Evolutionary conservation across 2,888 invertebrate genomes (phyloP).

Genomic region (Cantharis flavilabris): DNA sequence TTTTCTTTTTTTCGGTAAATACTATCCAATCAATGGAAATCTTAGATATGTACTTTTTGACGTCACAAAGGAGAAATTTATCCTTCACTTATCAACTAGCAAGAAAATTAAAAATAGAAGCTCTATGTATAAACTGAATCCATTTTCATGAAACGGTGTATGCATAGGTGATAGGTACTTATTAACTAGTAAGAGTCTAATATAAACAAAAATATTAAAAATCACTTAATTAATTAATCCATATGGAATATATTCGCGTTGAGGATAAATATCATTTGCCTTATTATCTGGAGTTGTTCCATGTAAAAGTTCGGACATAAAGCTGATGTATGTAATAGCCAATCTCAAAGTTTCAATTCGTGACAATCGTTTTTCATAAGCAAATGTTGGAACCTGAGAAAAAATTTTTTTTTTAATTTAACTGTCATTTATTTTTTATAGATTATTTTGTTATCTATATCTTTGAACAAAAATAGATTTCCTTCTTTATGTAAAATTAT

Average conservation of each 20-base stretch:
- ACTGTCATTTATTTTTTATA: too few species aligned
- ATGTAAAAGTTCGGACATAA: conserved; percentile 89
- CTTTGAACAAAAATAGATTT: too few species aligned
- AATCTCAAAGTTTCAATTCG: conserved; percentile 92
- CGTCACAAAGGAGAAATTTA: too few species aligned
- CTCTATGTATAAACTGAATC: neutral
- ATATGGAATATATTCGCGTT: conserved; percentile 57
- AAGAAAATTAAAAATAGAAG: neutral
- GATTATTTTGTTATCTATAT: too few species aligned
- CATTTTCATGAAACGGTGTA: neutral
- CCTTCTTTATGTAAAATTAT: too few species aligned
- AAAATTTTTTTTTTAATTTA: too few species aligned
- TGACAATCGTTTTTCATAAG: conserved; percentile 93
- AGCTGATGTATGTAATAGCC: conserved; percentile 95
- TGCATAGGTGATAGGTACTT: too few species aligned
- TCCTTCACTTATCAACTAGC: too few species aligned
- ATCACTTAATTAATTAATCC: conserved; percentile 49
- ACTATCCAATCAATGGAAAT: too few species aligned
- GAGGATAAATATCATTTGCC: conserved; percentile 49
- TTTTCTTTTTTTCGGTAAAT: too few species aligned
- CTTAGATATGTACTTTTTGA: too few species aligned
- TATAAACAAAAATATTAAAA: neutral
- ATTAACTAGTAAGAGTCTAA: too few species aligned
- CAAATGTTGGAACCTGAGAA: conserved; percentile 86
- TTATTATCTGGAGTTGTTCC: conserved; percentile 57